Evolutionary conservation across 2,888 invertebrate species (phyloP).

Genomic region (Apamea epomidion): DNA sequence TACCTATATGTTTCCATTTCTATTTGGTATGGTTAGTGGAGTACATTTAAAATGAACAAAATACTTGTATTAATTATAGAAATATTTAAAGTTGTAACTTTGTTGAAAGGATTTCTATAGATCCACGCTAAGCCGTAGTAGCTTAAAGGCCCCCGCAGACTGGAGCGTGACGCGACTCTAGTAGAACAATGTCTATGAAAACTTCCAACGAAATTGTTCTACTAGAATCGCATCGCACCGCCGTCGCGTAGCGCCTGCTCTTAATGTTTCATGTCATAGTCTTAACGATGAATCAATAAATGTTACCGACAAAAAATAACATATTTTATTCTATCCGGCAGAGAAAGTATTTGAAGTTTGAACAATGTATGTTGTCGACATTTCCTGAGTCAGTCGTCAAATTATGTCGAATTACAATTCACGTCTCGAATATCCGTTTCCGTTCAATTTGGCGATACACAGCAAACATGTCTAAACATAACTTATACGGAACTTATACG

Average conservation of each 20-base stretch:
- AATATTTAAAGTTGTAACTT: neutral
- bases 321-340: constrained; percentile 34
- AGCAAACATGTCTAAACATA: constrained; percentile 54
- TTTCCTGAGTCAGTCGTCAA: constrained; percentile 57
- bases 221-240: too few relatives aligned
- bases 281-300: neutral
- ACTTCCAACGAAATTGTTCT: too few relatives aligned
- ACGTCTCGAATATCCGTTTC: constrained; percentile 76
- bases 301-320: neutral
- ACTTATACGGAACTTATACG: constrained; percentile 31
- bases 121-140: neutral
- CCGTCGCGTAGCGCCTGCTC: neutral
- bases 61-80: neutral
- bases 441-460: constrained; percentile 69
- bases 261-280: neutral
- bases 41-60: constrained; percentile 1
- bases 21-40: neutral
- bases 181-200: too few relatives aligned
- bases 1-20: neutral
- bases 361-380: constrained; percentile 49
- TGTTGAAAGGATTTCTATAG: neutral
- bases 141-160: too few relatives aligned
- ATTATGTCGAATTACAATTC: constrained; percentile 72
- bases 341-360: constrained; percentile 51
- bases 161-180: too few relatives aligned